Conservation (phyloP, 2,113 vertebrate species). For the Malurus cyaneus region DNA sequence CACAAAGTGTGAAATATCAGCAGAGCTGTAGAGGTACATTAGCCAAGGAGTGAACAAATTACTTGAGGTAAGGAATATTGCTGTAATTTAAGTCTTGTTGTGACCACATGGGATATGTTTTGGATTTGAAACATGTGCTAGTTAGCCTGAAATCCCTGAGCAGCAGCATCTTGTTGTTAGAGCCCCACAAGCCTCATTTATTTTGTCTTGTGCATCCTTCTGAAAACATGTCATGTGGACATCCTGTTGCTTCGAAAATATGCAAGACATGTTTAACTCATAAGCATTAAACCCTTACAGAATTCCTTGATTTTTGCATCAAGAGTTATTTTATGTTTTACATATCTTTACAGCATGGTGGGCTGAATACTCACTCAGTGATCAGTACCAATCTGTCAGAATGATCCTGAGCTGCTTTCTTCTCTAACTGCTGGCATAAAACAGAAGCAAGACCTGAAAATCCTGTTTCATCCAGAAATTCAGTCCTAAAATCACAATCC, state of each 20-base stretch:
- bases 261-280: not conserved
- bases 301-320: not conserved
- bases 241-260: not conserved
- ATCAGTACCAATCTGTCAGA: not conserved
- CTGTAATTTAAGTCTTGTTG: not conserved
- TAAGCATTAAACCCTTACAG: not conserved
- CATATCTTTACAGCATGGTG: not conserved
- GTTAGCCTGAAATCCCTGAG: not conserved
- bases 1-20: accelerated
- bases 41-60: not conserved
- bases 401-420: not conserved
- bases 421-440: not conserved
- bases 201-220: not conserved
- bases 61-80: not conserved
- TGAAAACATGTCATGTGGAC: not conserved
- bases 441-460: not conserved
- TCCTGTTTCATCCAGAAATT: not conserved
- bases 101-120: not conserved
- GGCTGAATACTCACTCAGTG: not conserved
- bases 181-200: not conserved
- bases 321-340: not conserved
- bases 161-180: not conserved
- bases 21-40: not conserved
- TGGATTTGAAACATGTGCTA: not conserved
- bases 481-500: not conserved